Evolutionary conservation across 2,797 vertebrate species (phyloP).

Genomic region (Xiphophorus birchmanni): DNA sequence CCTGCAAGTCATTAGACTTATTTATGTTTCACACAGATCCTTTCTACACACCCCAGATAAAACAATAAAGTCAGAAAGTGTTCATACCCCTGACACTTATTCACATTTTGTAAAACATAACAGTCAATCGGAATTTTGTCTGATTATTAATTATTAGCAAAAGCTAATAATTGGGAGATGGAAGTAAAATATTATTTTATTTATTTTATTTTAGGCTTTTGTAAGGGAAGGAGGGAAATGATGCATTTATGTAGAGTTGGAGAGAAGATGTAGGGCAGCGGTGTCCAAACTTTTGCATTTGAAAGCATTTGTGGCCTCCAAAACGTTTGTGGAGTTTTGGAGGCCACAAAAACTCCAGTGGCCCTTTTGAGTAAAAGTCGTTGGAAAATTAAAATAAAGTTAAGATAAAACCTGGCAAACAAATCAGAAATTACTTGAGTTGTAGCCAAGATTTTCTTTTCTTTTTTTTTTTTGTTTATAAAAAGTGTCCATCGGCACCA

Average conservation of each 20-base stretch:
- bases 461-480: background rate
- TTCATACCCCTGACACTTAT: background rate
- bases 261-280: background rate
- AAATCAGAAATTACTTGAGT: no score
- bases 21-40: constrained; percentile 56
- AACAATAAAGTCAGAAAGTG: background rate
- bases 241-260: background rate
- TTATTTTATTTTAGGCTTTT: background rate
- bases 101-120: background rate
- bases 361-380: background rate
- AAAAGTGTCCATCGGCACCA: background rate
- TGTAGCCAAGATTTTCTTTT: background rate
- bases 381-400: background rate
- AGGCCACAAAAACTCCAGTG: background rate
- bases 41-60: constrained; percentile 32
- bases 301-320: background rate
- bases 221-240: no score
- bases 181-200: background rate
- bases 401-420: background rate
- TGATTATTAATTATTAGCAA: no score
- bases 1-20: constrained; percentile 70
- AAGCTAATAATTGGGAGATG: background rate
- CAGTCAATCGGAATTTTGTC: background rate
- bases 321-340: background rate
- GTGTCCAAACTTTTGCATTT: background rate